Base-by-base conservation (phyloP, 2,113 vertebrate species). In the Phasianus colchicus region DNA sequence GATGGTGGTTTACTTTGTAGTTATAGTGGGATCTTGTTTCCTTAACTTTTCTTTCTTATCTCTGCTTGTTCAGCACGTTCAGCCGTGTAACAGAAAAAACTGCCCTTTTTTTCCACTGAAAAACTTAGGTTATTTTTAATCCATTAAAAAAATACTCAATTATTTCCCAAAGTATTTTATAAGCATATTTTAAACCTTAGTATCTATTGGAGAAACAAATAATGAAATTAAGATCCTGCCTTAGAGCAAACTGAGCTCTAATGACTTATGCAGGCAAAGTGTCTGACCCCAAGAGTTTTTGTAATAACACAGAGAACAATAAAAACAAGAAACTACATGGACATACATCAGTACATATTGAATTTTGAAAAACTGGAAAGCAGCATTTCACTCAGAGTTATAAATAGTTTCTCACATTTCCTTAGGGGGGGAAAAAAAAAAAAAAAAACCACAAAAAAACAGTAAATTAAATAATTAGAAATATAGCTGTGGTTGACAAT, bases 381-480 rank as follows among this genome's bases (percentile, higher is more conserved):
- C 38, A 88, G 9, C 13, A 76, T 76, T 96, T 89, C 27, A 34
- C 17, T 77, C 36, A 65, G 52, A 91, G 65, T 55, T 30, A 65
- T 29, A 74, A 82, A 89, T 27, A n/a, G 77, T 80, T 95, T 61
- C 61, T 42, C 8, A 15, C 10, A 61, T 70, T 36, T 7, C 17
- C 76, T 95, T 74, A 81, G 77, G 38, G 9, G 36, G 36, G 9
- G 12, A 25, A 91, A 96, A 72, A 22, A 48, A 11, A 54, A 25
- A 91, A 96, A 72, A 22, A 48, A 11, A 54, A 29, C 9, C 38
- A 38, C 36, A 29, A 16, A 52, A 52, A 25, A 50, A 15, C 52
- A 88, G 58, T 17, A 93, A 96, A 92, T 90, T 92, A 96, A 96
- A 85, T 90, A 91, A 93, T 95, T 94, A 94, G 61, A 67, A 94